phyloP scores from a whole-genome alignment of 2,888 invertebrate species.

The Blastobasis adustella region DNA sequence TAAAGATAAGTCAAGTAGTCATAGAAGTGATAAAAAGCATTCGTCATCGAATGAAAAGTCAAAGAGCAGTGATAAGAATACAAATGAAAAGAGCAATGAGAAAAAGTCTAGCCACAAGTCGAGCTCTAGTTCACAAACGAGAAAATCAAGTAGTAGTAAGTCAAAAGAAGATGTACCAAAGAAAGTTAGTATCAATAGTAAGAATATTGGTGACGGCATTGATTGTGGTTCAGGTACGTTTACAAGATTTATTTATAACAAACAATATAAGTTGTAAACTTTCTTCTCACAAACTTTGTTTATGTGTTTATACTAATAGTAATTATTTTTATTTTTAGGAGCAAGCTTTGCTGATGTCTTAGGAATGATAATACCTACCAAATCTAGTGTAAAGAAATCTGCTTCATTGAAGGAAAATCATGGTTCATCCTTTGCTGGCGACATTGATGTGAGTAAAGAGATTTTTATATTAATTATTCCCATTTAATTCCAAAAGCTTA shows the following conservation, averaged over 20 bases:
- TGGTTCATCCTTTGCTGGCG: no score
- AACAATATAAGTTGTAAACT: no score
- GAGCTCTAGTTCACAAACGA: constrained; percentile 32
- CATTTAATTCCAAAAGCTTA: no score
- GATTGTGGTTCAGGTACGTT: constrained; percentile 78
- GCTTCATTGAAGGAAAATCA: constrained; percentile 15
- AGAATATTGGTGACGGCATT: constrained; percentile 78
- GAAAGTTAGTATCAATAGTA: constrained; percentile 40
- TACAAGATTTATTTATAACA: neutral
- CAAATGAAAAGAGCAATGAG: constrained; percentile 31
- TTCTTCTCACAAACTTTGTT: no score
- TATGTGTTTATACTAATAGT: no score
- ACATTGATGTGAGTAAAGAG: no score
- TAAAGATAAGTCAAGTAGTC: constrained; percentile 52
- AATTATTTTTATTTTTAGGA: no score
- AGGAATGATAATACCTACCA: constrained; percentile 80
- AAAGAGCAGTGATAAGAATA: constrained; percentile 32
- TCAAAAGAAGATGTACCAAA: constrained; percentile 63
- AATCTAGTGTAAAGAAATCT: constrained; percentile 60
- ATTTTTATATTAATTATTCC: no score
- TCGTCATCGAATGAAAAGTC: constrained; percentile 44
- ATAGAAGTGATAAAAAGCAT: constrained; percentile 51
- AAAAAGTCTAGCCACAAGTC: constrained; percentile 50
- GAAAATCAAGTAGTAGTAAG: constrained; percentile 45
- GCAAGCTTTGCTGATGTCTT: constrained; percentile 91